Base-by-base conservation (phyloP, 2,113 vertebrate species). In the Loxodonta africana region DNA sequence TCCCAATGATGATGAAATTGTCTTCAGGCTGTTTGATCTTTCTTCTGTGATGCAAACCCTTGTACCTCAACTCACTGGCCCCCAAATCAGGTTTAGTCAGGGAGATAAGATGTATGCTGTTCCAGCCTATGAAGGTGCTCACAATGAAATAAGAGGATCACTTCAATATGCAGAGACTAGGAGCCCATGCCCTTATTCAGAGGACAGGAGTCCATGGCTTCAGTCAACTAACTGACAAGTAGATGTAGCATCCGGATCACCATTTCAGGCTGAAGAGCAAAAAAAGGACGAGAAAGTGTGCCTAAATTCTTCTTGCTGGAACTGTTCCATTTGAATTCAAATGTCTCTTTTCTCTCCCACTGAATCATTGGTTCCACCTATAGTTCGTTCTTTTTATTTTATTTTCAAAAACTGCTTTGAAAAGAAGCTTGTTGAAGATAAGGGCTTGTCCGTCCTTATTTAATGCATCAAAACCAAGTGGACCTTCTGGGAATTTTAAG, bases 251-350 rank as follows among this genome's bases (percentile, higher is more conserved):
- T 69, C 86, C 1, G 23, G 6, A 87, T 71, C 91, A 41, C 18
- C 1, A 0, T 2, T 65, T 51, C 86, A 53, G 48, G 41, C 18
- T 14, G 48, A 80, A 12, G 86, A 91, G 21, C 62, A 80, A 37
- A 89, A 96, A 74, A 88, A 95, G 11, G 77, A 90, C 4, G 86
- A 94, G 44, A 80, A 83, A 21, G 33, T 53, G 0, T 67, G 93
- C 23, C n/a, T 91, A 23, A 93, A 74, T 9, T 89, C 91, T 57
- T 90, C 85, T 28, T 96, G 83, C n/a, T 96, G 97, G 86, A 96
- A 94, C 77, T 81, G 80, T 21, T 90, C 96, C 41, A 81, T 93
- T 92, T 94, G 93, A 92, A 81, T 33, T 51, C 41, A 28, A 37
- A 53, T 37, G 37, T 33, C 17, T 30, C 65, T 41, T 81, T 89